Percentiles rank a stretch among this genome's conserved stretches.
These are phyloP conservation scores for Phthorimaea operculella DNA, from an alignment of 1,140 invertebrate genomes.

Conservation along the genomic window DNA sequence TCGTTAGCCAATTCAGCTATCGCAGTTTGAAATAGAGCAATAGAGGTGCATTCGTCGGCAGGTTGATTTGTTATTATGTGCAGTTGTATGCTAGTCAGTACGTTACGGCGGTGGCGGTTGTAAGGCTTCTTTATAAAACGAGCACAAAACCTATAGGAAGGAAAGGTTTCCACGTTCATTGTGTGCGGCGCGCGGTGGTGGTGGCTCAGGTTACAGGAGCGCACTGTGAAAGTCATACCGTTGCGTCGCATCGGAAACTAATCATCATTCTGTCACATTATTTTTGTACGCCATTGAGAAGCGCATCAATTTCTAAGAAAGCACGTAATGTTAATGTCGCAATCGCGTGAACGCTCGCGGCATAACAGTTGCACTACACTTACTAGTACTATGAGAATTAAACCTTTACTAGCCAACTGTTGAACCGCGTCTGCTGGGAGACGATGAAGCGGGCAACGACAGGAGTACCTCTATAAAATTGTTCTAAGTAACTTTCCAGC, in stretches of 20 bases:
- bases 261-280: no score
- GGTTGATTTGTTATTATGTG: not conserved
- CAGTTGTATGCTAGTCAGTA: not conserved
- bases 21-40: not conserved
- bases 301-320: no score
- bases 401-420: conserved; percentile 12
- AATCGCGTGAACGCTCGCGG: no score
- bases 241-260: no score
- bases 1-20: not conserved
- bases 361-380: no score
- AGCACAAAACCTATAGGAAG: conserved; percentile 16
- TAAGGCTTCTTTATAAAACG: conserved; percentile 28
- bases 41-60: not conserved
- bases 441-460: no score
- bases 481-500: no score
- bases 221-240: not conserved
- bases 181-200: conserved; percentile 11
- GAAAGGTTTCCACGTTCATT: conserved; percentile 27
- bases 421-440: not conserved
- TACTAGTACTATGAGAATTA: no score
- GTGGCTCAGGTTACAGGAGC: conserved; percentile 20
- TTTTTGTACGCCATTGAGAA: no score
- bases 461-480: no score
- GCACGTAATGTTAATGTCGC: no score
- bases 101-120: conserved; percentile 7